A percentile compares a stretch with the other conserved stretches of the same genome.
These are phyloP conservation scores for Microcaecilia unicolor DNA, from an alignment of 2,797 vertebrate genomes.

Conservation along the genomic window DNA sequence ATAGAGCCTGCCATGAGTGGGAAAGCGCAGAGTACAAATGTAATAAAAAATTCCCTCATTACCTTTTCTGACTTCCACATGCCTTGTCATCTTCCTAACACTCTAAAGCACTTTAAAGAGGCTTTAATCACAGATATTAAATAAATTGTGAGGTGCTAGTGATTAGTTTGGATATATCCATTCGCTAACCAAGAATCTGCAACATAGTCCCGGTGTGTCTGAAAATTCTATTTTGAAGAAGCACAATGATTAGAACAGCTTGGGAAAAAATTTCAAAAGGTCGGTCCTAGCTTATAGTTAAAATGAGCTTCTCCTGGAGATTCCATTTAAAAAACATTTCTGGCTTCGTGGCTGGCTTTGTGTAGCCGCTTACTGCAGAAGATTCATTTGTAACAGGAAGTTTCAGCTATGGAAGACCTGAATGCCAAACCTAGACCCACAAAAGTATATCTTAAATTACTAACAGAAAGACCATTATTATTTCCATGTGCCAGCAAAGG, in stretches of 20 bases:
- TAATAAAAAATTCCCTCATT: no score
- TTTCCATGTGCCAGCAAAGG: constrained; percentile 10
- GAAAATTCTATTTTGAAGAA: background rate
- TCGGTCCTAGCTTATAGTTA: background rate
- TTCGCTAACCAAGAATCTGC: no score
- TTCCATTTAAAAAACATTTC: background rate
- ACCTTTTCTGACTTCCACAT: no score
- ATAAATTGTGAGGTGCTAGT: no score
- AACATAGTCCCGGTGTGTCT: no score
- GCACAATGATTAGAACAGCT: rapidly evolving
- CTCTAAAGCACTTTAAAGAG: no score
- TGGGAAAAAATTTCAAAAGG: no score
- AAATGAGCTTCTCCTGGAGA: background rate
- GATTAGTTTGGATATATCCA: no score
- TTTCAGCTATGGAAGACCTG: background rate
- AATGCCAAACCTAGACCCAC: background rate
- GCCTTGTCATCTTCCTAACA: no score
- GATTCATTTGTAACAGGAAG: background rate
- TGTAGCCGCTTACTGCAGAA: background rate
- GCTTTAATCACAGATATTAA: no score
- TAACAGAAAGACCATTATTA: constrained; percentile 1
- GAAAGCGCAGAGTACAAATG: no score
- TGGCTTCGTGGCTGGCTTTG: background rate
- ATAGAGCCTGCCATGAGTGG: no score
- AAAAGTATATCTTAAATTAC: background rate